Base-by-base conservation (phyloP, 2,797 vertebrate species). In the Pangasius djambal region DNA sequence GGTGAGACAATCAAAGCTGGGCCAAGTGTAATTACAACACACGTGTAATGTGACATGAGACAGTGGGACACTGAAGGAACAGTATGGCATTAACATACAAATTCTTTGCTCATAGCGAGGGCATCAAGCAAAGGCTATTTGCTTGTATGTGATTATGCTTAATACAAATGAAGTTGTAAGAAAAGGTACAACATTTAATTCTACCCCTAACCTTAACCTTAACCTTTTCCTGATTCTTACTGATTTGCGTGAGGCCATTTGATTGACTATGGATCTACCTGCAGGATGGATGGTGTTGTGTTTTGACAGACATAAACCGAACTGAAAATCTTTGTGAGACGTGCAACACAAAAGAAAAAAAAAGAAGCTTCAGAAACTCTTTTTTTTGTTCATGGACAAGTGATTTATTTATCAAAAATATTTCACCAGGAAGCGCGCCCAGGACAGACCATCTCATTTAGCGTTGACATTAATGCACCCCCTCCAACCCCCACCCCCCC, bases 351-450 rank as follows among this genome's bases (percentile, higher is more conserved):
- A 44, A 22, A 25, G 2, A 2, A 2, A 6, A 7, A 22, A 59
- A 52, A 18, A 31, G 18, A n/a, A 20, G 1, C 34, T n/a, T 82
- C 52, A 83, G 40, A 20, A 65, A 83, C 61, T 20, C 28, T 84
- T 84, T 48, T 48, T 48, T 25, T 48, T 48, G 82, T 89, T 89
- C 88, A 93, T 91, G 83, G 44, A 65, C 37, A 92, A 93, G 93
- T 96, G 94, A 97, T 97, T 97, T 96, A 96, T 96, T 96, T 96
- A 96, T 97, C 93, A 94, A 94, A 96, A 94, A 92, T 93, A 93
- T 94, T 94, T 94, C 93, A 95, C 93, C 95, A 95, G 95, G 95
- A 97, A 96, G 94, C 95, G 91, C 93, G 94, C 94, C 95, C 92
- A 93, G 96, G 94, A 95, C 94, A 94, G 93, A 92, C 94, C 94